phyloP scores from a whole-genome alignment of 1,140 invertebrate genomes.

The Agrilus planipennis region DNA sequence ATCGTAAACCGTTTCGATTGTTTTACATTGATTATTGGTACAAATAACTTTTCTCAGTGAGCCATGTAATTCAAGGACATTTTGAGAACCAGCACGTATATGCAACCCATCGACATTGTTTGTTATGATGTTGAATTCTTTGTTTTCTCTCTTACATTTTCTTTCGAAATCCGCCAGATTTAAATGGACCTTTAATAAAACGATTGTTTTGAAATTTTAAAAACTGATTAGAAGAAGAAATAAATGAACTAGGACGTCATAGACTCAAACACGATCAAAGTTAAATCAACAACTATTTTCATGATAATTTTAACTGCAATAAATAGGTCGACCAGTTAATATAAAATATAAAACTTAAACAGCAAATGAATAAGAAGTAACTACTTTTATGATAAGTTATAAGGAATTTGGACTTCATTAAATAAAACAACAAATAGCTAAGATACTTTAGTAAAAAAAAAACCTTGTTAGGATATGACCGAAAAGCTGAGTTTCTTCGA shows the following conservation, averaged over 20 bases:
- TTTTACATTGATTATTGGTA: slow-evolving; percentile 61
- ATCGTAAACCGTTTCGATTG: slow-evolving; percentile 54
- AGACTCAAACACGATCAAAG: too few relatives aligned
- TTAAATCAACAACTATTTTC: too few relatives aligned
- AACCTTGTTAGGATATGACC: slow-evolving; percentile 41
- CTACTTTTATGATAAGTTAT: too few relatives aligned
- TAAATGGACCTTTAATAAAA: slow-evolving; percentile 63
- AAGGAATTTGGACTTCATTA: slow-evolving; percentile 17
- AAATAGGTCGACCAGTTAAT: too few relatives aligned
- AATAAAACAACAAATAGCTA: too few relatives aligned
- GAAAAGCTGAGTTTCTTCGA: slow-evolving; percentile 40
- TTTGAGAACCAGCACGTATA: slow-evolving; percentile 63
- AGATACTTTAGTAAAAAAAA: too few relatives aligned
- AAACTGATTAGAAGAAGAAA: not conserved
- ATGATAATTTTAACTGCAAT: too few relatives aligned
- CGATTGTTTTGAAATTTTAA: not conserved
- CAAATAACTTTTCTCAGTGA: slow-evolving; percentile 74
- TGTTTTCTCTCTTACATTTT: slow-evolving; percentile 42
- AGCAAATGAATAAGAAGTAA: too few relatives aligned
- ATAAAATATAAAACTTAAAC: too few relatives aligned
- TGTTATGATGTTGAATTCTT: slow-evolving; percentile 63
- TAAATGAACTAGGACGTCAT: too few relatives aligned
- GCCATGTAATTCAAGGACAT: slow-evolving; percentile 83
- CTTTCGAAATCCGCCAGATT: slow-evolving; percentile 70
- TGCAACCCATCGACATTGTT: slow-evolving; percentile 92